A percentile compares a stretch with the other conserved stretches of the same genome.
phyloP scores from a whole-genome alignment of 2,888 invertebrate genomes.

The Mythimna ferrago region DNA sequence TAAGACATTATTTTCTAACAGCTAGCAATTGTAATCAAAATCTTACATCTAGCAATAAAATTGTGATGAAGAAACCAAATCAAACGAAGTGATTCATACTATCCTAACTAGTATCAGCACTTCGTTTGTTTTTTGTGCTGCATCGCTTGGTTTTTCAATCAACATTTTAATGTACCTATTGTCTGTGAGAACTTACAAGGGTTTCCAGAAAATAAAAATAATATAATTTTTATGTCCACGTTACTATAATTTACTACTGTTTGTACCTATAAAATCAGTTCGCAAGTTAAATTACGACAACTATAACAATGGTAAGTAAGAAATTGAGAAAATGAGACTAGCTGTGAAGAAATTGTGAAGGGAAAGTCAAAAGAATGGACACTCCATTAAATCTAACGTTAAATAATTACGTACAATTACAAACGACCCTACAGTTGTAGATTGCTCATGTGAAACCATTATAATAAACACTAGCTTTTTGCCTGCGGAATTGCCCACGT shows the following conservation, averaged over 20 bases:
- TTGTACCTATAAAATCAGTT: neutral
- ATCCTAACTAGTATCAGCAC: neutral
- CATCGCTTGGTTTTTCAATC: slow-evolving; percentile 42
- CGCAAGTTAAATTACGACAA: neutral
- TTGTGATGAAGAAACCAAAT: neutral
- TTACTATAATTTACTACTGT: neutral
- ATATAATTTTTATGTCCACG: neutral
- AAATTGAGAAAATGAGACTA: no score
- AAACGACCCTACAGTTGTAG: neutral
- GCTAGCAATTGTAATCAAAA: slow-evolving; percentile 32
- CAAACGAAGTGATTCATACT: no score
- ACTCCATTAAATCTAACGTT: neutral
- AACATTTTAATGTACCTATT: slow-evolving; percentile 24
- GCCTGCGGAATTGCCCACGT: no score
- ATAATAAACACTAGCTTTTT: no score
- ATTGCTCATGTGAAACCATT: neutral
- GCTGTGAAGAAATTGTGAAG: neutral
- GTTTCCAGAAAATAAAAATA: slow-evolving; percentile 16
- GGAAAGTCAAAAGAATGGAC: neutral
- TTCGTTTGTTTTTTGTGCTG: slow-evolving; percentile 28
- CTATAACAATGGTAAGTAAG: no score
- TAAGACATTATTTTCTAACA: slow-evolving; percentile 37
- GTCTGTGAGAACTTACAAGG: slow-evolving; percentile 28
- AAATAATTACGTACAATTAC: neutral
- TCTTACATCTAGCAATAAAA: slow-evolving; percentile 40